Evolutionary conservation across 92 coral and sea anemone genomes (phyloP).

Genomic region (Zoanthus sansibaricus): DNA sequence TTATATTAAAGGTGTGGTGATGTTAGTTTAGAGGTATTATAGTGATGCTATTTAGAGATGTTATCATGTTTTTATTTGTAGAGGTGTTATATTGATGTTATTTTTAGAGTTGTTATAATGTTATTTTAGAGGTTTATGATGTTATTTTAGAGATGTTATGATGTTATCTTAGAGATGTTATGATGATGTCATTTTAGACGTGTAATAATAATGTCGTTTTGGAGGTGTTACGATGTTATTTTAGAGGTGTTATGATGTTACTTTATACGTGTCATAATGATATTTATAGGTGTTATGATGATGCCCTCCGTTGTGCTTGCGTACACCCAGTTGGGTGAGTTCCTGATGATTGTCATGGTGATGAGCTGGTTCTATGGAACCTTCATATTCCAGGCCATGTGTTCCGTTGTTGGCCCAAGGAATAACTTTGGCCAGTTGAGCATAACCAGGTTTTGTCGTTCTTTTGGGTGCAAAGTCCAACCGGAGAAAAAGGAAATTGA

Average conservation of each 20-base stretch:
- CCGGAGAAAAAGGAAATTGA: constrained; percentile 5
- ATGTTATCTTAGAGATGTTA: not conserved
- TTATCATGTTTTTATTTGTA: too few relatives aligned
- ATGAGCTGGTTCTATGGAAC: constrained; percentile 94
- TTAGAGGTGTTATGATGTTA: too few relatives aligned
- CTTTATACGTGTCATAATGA: too few relatives aligned
- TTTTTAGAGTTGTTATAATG: too few relatives aligned
- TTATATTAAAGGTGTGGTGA: too few relatives aligned
- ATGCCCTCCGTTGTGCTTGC: constrained; percentile 92
- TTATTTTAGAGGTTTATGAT: too few relatives aligned
- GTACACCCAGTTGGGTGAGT: constrained; percentile 94
- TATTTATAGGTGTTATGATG: constrained; percentile 80
- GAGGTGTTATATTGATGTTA: too few relatives aligned
- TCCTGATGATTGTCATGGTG: constrained; percentile 93
- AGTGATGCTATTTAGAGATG: not conserved
- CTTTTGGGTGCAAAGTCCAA: constrained; percentile 49
- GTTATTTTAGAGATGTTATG: too few relatives aligned
- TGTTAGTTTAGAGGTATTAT: too few relatives aligned
- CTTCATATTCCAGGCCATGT: constrained; percentile 86
- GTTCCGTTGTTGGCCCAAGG: constrained; percentile 86
- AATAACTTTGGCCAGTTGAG: constrained; percentile 90
- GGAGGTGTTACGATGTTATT: not conserved
- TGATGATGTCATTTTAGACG: too few relatives aligned
- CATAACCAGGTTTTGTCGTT: constrained; percentile 57
- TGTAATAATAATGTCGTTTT: too few relatives aligned